Percentiles rank a stretch among this genome's conserved stretches.
Evolutionary conservation across 2,797 vertebrate species (phyloP).

Genomic region (Decapterus maruadsi): DNA sequence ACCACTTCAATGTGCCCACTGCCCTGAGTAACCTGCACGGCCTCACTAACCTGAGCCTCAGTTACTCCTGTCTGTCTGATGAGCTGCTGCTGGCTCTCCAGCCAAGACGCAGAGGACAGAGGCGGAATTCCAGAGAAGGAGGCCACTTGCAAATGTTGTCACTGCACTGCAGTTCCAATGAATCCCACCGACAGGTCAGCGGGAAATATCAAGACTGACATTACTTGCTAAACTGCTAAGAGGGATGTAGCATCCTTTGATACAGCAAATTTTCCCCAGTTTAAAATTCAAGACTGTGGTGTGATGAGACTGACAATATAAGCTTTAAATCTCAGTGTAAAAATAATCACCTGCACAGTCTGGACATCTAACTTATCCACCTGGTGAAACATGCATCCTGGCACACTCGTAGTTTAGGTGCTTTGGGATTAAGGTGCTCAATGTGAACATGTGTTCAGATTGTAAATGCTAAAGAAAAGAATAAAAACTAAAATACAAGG

Average conservation of each 20-base stretch:
- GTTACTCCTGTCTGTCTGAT: slow-evolving; percentile 84
- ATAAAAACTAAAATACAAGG: background rate
- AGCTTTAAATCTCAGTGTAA: background rate
- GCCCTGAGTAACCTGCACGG: slow-evolving; percentile 67
- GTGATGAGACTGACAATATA: background rate
- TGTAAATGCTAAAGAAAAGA: slow-evolving; percentile 17
- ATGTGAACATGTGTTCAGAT: background rate
- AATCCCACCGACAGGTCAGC: slow-evolving; percentile 70
- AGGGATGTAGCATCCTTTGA: background rate
- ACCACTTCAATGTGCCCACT: slow-evolving; percentile 61
- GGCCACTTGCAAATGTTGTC: slow-evolving; percentile 73
- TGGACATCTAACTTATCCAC: background rate
- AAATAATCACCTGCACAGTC: background rate
- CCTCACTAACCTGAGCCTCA: slow-evolving; percentile 77
- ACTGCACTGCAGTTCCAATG: slow-evolving; percentile 79
- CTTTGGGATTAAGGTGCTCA: slow-evolving; percentile 5
- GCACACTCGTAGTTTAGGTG: background rate
- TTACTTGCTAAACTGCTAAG: background rate
- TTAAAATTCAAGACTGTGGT: background rate
- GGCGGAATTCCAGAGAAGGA: background rate
- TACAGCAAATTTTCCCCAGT: background rate
- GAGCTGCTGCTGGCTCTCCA: slow-evolving; percentile 78
- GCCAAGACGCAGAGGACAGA: background rate
- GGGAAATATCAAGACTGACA: background rate
- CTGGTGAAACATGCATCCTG: background rate